Evolutionary conservation across 2,888 invertebrate species (phyloP), one percentile per base, ranked within the genome.

Genomic region (Chloromyia formosa): DNA sequence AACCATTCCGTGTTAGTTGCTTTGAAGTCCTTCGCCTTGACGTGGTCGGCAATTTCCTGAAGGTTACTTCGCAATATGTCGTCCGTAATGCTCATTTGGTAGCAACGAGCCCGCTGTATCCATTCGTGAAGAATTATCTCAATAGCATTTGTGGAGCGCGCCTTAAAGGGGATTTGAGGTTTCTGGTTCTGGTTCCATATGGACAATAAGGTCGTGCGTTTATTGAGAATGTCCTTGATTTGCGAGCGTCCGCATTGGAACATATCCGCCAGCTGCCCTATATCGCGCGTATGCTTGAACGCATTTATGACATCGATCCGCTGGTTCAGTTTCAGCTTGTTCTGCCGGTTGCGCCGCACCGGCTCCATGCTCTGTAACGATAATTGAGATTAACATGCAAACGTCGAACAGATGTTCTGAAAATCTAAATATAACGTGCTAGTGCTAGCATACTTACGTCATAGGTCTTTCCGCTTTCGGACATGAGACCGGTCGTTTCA

Each of bases 61-160:
- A 12, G 60, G 22, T 27, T 22, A 18, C 16, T 61, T n/a, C 58
- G 58, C 18, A 73, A 18, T 14, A 73, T 73, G 14, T 73, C 60
- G 23, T 73, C 73, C 0, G 73, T 73, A 22, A 73, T 73, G 23
- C 45, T 60, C 12, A 61, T 73, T 10, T 61, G 45, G 14, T 73
- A 61, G 16, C 12, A 1, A 2, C 73, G 73, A 10, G 73, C 73
- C 1, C 71, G 58, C 10, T 56, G 5, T 9, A 71, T 22, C 71
- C 71, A 71, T 42, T 71, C 71, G 71, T 20, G 35, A 4, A 71
- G 56, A 42, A 71, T 35, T 1, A 42, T 10, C 16, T 10, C 68
- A 12, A 69, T 23, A 14, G 68, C 35, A 3, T 14, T 27, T 7
- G 27, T 12, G 14, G 7, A 9, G 53, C 53, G 3, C 14, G 14